Evolutionary conservation across 2,113 vertebrate species (phyloP).

Genomic region (Platysternon megacephalum): DNA sequence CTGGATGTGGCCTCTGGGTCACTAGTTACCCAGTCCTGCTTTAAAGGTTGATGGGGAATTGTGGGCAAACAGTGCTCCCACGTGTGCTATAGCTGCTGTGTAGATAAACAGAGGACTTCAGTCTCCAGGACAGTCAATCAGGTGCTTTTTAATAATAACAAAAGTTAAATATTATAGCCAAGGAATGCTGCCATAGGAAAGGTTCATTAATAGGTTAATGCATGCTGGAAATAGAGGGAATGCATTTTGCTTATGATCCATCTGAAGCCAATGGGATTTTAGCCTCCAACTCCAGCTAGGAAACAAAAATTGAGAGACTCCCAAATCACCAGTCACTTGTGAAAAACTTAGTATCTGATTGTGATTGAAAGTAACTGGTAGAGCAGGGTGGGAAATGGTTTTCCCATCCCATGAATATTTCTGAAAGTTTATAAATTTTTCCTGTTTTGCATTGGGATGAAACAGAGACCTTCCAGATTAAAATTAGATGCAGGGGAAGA

Average conservation of each 20-base stretch:
- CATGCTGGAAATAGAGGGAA: neutral
- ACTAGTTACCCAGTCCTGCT: neutral
- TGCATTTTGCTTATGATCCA: neutral
- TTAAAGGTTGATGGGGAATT: neutral
- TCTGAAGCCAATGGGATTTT: neutral
- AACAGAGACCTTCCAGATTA: neutral
- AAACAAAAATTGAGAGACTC: neutral
- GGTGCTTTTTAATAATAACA: neutral
- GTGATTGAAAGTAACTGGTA: neutral
- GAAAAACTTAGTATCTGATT: slow-evolving; percentile 8
- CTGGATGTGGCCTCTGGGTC: too few relatives aligned
- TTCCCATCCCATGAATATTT: neutral
- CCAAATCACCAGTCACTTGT: neutral
- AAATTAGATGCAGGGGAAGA: neutral
- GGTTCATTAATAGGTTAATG: neutral
- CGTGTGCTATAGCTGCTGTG: neutral
- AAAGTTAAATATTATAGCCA: neutral
- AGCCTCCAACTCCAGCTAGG: neutral
- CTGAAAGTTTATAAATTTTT: neutral
- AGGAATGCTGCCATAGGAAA: neutral
- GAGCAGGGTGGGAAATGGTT: neutral
- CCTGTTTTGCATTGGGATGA: neutral
- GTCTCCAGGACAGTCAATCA: neutral
- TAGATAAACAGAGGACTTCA: neutral
- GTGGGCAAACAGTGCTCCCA: neutral